Base-by-base conservation (phyloP, 2,888 invertebrate species). In the Melolontha melolontha region DNA sequence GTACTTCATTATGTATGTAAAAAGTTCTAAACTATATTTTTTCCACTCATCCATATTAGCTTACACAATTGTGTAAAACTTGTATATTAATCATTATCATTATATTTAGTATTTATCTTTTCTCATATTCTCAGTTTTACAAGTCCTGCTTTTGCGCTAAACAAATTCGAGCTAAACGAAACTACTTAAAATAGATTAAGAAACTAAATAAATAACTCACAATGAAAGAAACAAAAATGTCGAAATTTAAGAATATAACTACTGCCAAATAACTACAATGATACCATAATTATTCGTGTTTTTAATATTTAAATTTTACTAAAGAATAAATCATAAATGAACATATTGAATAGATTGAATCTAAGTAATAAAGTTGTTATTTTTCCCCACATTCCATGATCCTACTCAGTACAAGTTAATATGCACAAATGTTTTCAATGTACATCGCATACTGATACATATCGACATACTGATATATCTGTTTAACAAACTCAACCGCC, bases 161-260 rank as follows among this genome's bases (percentile, higher is more conserved):
- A 71, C 73, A 73, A 78, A 79, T 79, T 79, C 77, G 76, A 77
- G 75, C 77, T 78, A 78, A 78, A 79, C 44, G 62, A 70, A 75
- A 74, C 63, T 66, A 66, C 66, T 66, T 66, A 66, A 59, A 50
- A 66, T 66, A 66, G 39, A 55, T 22, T 12, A 50, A 57, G 66
- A 59, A 57, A 66, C 59, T 47, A 62, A 62, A 62, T 62, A 62
- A 62, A 62, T 62, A 62, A 62, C 59, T 62, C 59, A 62, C 59
- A 62, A 62, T 62, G 29, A 62, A 62, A 22, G 8, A 57, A 11
- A 22, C 22, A 27, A 51, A 1, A 27, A 12, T 29, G 22, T 51
- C 39, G 17, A 39, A 40, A 2, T 54, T 40, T 2, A 17, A 39
- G 34, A 5, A 54, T 12, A 39, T 40, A 10, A 54, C 47, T 62